phyloP scores from a whole-genome alignment of 30 jellyfish, hydroid and myxozoan species.

The Aurelia sp. region DNA sequence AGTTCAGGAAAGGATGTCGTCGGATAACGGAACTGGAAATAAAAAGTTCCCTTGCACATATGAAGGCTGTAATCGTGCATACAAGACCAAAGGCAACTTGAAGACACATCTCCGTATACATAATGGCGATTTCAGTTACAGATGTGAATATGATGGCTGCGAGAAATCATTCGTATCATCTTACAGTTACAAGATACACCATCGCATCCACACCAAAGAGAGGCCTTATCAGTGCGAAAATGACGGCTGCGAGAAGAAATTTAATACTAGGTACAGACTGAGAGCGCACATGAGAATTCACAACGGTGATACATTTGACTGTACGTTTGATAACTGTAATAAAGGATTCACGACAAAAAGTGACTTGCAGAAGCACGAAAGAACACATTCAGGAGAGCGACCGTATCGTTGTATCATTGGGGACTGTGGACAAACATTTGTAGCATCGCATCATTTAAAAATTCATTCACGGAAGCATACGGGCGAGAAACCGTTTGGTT shows the following conservation, averaged over 20 bases:
- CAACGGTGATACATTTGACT: constrained; percentile 83
- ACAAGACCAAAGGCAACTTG: constrained; percentile 90
- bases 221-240: constrained; percentile 83
- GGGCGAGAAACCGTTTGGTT: constrained; percentile 86
- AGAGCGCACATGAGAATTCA: constrained; percentile 89
- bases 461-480: constrained; percentile 76
- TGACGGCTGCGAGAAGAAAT: constrained; percentile 86
- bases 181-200: constrained; percentile 88
- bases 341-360: constrained; percentile 92
- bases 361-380: constrained; percentile 83
- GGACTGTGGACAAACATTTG: constrained; percentile 76
- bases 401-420: constrained; percentile 83
- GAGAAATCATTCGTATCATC: constrained; percentile 91
- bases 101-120: constrained; percentile 86
- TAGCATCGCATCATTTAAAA: constrained; percentile 89
- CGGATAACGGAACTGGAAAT: constrained; percentile 32
- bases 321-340: constrained; percentile 76
- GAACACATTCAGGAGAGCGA: constrained; percentile 92
- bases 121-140: constrained; percentile 82
- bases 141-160: constrained; percentile 89
- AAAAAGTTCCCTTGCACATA: constrained; percentile 79
- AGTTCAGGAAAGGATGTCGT: constrained; percentile 12
- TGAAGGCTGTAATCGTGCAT: constrained; percentile 82
- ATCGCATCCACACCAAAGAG: constrained; percentile 90
- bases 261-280: constrained; percentile 82